Base-by-base conservation (phyloP, 2,888 invertebrate species). In the Agrotis segetum region DNA sequence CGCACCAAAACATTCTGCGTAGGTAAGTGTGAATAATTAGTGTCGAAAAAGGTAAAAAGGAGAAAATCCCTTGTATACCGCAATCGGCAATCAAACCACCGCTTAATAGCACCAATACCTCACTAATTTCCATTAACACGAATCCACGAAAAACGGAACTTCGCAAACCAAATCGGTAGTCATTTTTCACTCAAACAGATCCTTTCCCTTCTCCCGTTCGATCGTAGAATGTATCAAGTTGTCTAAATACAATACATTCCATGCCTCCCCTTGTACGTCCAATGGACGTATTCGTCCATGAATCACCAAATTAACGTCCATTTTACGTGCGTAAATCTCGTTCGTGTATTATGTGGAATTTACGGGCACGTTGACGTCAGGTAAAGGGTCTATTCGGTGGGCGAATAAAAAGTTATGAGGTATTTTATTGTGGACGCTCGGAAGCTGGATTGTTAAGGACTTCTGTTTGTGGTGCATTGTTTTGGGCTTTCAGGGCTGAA, bases 291-390 rank as follows among this genome's bases (percentile, higher is more conserved):
- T 21, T 60, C 68, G 58, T 62, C 80, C 16, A 55, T 80, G 70
- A 77, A 77, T 77, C 65, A 77, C 62, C 49, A 62, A 70, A 80
- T 77, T 80, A 77, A 75, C 61, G 81, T 69, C 47, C 62, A n/a
- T 75, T 79, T 78, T 78, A 76, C 61, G 62, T 50, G 77, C 70
- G 62, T 81, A 81, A 78, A 78, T 81, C 77, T 78, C 46, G 56
- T 47, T 29, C 67, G 63, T 24, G 55, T 66, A 70, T 76, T 81
- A 70, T 66, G 76, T 62, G 76, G 65, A 77, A 66, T 75, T 80
- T 75, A 80, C 62, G 81, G 58, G 62, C 13, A 29, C 13, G 55
- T 55, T 58, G 60, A 68, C 61, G 77, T 55, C 65, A 58, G 70
- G 50, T 76, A 63, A 66, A 29, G 50, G 52, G 17, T 40, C 47